Conservation (phyloP, 2,888 invertebrate species). For the Cerastis leucographa region DNA sequence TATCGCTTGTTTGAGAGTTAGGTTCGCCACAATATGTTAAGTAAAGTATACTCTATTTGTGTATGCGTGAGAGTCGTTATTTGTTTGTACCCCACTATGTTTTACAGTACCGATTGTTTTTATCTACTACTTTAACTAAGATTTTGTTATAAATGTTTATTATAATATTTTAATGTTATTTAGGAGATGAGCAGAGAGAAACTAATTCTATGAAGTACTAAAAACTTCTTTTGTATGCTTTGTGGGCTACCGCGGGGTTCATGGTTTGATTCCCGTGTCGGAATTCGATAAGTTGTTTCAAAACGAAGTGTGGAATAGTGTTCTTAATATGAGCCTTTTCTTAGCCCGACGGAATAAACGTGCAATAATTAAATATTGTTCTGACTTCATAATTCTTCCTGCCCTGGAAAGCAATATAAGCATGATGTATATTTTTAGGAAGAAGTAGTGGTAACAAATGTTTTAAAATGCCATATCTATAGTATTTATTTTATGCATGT, state of each 20-base stretch:
- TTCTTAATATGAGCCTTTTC: background rate
- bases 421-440: conserved; percentile 7
- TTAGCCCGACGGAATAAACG: background rate
- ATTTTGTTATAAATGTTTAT: conserved; percentile 11
- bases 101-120: conserved; percentile 32
- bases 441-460: background rate
- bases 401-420: background rate
- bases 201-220: background rate
- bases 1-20: conserved; percentile 39
- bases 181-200: conserved; percentile 26
- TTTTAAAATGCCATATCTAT: conserved; percentile 9
- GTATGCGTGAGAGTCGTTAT: conserved; percentile 35
- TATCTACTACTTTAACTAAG: conserved; percentile 20
- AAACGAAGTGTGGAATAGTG: no score
- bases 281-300: background rate
- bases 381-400: no score
- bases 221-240: background rate
- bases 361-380: background rate
- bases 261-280: background rate
- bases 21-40: conserved; percentile 46
- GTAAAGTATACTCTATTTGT: conserved; percentile 41
- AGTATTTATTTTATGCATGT: conserved; percentile 10
- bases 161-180: background rate
- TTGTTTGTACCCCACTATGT: conserved; percentile 37
- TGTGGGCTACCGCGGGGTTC: background rate